A percentile compares a stretch with the other conserved stretches of the same genome.
Conservation (phyloP, 2,888 invertebrate species). For the Nomada fabriciana region DNA sequence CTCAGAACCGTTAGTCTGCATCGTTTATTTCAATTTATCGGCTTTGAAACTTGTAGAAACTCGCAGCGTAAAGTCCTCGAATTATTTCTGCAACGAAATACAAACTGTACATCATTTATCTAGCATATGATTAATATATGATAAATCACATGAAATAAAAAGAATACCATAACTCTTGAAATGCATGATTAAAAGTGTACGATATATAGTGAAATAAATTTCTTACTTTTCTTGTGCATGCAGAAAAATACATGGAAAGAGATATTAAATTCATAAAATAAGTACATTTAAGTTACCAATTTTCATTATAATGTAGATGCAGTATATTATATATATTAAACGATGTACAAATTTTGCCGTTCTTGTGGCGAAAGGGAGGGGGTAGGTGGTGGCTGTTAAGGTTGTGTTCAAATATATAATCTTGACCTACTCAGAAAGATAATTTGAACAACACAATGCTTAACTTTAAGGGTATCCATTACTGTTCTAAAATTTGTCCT, state of each 20-base stretch:
- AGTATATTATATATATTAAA: background rate
- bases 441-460: conserved; percentile 3
- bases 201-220: background rate
- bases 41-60: background rate
- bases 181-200: background rate
- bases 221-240: background rate
- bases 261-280: background rate
- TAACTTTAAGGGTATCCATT: conserved; percentile 26
- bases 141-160: background rate
- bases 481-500: conserved; percentile 33
- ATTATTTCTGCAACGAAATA: conserved; percentile 25
- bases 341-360: too few species aligned
- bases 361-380: too few species aligned
- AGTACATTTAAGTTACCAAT: background rate
- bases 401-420: conserved; percentile 14
- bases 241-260: background rate
- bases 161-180: background rate
- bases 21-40: conserved; percentile 54
- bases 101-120: background rate
- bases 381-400: too few species aligned
- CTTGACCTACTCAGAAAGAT: conserved; percentile 19
- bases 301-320: background rate
- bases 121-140: background rate
- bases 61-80: conserved; percentile 23
- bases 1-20: conserved; percentile 84